Evolutionary conservation across 2,113 vertebrate species (phyloP).

Genomic region (Poecilia latipinna): DNA sequence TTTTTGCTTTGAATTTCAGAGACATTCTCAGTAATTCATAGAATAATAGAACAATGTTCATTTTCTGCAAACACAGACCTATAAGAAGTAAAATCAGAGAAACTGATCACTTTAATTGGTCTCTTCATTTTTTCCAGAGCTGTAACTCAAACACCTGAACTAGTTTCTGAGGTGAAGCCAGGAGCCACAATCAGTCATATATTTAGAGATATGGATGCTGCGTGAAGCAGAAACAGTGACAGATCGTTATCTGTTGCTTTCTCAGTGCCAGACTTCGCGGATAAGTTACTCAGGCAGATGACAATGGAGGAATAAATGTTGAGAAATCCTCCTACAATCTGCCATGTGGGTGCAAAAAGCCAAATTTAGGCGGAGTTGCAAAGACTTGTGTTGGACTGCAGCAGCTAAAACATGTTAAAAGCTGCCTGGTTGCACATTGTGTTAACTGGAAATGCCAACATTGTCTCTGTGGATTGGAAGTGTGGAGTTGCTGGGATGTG

Average conservation of each 20-base stretch:
- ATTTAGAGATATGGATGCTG: neutral
- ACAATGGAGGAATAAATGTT: neutral
- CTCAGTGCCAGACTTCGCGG: neutral
- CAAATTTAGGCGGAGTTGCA: constrained; percentile 49
- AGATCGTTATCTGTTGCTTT: neutral
- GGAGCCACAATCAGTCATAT: too few species aligned
- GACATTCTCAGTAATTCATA: too few species aligned
- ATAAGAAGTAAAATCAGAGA: too few species aligned
- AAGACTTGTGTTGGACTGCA: constrained; percentile 23
- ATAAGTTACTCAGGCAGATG: neutral
- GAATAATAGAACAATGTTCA: too few species aligned
- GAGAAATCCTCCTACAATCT: constrained; percentile 33
- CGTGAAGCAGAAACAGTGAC: neutral
- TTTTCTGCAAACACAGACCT: too few species aligned
- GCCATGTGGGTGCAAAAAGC: constrained; percentile 29
- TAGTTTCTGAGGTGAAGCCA: too few species aligned
- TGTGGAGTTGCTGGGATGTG: constrained; percentile 20
- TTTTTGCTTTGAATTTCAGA: too few species aligned
- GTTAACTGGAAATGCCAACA: constrained; percentile 48
- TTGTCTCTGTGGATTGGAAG: constrained; percentile 47
- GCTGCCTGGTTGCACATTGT: constrained; percentile 18
- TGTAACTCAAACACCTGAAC: too few species aligned
- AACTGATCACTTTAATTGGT: too few species aligned
- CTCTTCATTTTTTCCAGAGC: too few species aligned
- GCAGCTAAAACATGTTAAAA: constrained; percentile 51